A percentile compares a stretch with the other conserved stretches of the same genome.
phyloP scores from a whole-genome alignment of 2,888 invertebrate species.

The Caenorhabditis imperialis region DNA sequence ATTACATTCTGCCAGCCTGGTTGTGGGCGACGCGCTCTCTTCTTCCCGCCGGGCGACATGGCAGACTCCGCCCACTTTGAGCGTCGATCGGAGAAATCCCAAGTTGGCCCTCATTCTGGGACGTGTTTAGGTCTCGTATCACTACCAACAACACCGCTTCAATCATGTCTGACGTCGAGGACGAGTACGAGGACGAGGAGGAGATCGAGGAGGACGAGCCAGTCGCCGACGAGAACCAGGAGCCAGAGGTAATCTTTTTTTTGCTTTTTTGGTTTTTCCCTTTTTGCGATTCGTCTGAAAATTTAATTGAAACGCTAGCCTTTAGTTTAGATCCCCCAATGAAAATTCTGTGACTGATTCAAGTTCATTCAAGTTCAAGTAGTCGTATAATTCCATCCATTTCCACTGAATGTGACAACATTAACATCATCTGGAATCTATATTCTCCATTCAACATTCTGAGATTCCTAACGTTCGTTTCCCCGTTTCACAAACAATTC shows the following conservation, averaged over 20 bases:
- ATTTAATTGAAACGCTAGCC: too few relatives aligned
- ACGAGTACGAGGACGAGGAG: constrained; percentile 72
- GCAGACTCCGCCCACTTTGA: constrained; percentile 53
- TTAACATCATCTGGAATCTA: too few relatives aligned
- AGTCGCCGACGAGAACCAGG: constrained; percentile 54
- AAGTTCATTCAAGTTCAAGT: too few relatives aligned
- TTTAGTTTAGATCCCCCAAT: too few relatives aligned
- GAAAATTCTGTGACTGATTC: too few relatives aligned
- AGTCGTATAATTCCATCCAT: too few relatives aligned
- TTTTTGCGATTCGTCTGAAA: too few relatives aligned
- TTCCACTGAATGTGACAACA: too few relatives aligned
- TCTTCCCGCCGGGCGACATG: constrained; percentile 23
- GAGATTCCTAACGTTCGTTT: constrained; percentile 7
- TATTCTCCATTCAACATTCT: too few relatives aligned
- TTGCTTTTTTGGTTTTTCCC: not conserved
- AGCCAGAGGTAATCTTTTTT: constrained; percentile 47
- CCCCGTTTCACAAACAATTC: constrained; percentile 17
- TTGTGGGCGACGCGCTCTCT: constrained; percentile 40
- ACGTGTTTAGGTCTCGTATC: constrained; percentile 54
- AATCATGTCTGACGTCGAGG: constrained; percentile 75
- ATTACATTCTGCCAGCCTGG: constrained; percentile 37
- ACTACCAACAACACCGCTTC: constrained; percentile 37
- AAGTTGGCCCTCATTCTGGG: constrained; percentile 55
- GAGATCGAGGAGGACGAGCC: constrained; percentile 72
- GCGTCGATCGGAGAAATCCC: constrained; percentile 36